These are phyloP conservation scores for Drosophila sturtevanti DNA, from an alignment of 1,140 invertebrate species.

Conservation along the genomic window DNA sequence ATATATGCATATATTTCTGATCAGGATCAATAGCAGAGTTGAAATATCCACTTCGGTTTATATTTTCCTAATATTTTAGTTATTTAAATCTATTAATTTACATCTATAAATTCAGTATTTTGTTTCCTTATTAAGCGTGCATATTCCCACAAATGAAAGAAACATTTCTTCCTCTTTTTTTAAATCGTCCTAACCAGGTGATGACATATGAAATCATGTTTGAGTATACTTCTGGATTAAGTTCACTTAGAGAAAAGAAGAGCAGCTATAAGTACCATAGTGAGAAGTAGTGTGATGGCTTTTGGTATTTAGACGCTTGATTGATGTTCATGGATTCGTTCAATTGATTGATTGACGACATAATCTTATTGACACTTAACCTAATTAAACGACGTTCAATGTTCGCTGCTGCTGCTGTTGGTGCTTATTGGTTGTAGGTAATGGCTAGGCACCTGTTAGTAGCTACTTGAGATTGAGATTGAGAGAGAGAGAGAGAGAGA, in stretches of 20 bases:
- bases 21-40: no score
- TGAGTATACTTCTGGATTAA: conserved; percentile 33
- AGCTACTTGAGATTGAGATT: conserved; percentile 18
- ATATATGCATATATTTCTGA: no score
- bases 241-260: conserved; percentile 25
- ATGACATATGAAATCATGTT: conserved; percentile 15
- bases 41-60: no score
- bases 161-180: neutral
- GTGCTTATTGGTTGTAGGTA: conserved; percentile 9
- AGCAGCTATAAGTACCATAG: neutral
- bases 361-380: conserved; percentile 75
- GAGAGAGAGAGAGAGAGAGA: neutral
- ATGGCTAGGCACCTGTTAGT: conserved; percentile 56
- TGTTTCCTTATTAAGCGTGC: neutral
- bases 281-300: conserved; percentile 1
- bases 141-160: no score
- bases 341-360: conserved; percentile 72
- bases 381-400: conserved; percentile 74
- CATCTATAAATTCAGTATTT: neutral
- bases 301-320: conserved; percentile 63
- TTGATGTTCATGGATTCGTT: conserved; percentile 53
- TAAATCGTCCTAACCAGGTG: neutral
- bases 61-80: no score
- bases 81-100: no score
- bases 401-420: neutral